phyloP scores from a whole-genome alignment of 2,888 invertebrate genomes.

The Chironomus tentans region DNA sequence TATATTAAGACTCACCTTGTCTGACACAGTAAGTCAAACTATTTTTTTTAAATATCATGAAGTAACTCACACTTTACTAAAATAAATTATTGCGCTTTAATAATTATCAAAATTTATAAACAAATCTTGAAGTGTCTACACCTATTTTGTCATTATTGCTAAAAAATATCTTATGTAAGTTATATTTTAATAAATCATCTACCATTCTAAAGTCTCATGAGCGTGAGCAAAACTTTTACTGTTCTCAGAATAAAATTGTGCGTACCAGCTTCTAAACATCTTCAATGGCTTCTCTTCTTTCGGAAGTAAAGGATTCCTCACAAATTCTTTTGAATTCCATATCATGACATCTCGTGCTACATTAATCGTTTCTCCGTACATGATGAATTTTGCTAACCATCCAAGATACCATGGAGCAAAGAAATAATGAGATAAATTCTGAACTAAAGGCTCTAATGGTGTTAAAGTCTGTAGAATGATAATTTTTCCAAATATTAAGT shows the following conservation, averaged over 20 bases:
- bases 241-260: slow-evolving; percentile 72
- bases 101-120: too few relatives aligned
- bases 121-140: too few relatives aligned
- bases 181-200: neutral
- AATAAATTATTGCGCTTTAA: too few relatives aligned
- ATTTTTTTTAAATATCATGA: too few relatives aligned
- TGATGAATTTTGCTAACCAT: slow-evolving; percentile 53
- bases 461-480: slow-evolving; percentile 68
- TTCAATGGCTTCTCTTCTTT: slow-evolving; percentile 64
- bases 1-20: too few relatives aligned
- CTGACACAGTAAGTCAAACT: too few relatives aligned
- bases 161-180: neutral
- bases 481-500: slow-evolving; percentile 50
- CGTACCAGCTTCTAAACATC: slow-evolving; percentile 70
- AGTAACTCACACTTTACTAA: too few relatives aligned
- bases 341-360: slow-evolving; percentile 73
- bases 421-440: slow-evolving; percentile 68
- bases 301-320: slow-evolving; percentile 60
- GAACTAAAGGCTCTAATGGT: slow-evolving; percentile 65
- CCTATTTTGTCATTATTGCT: too few relatives aligned
- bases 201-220: slow-evolving; percentile 34
- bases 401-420: slow-evolving; percentile 55
- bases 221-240: slow-evolving; percentile 48
- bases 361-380: slow-evolving; percentile 62
- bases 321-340: slow-evolving; percentile 78